Base-by-base conservation (phyloP, 2,113 vertebrate species). In the Lonchura striata region DNA sequence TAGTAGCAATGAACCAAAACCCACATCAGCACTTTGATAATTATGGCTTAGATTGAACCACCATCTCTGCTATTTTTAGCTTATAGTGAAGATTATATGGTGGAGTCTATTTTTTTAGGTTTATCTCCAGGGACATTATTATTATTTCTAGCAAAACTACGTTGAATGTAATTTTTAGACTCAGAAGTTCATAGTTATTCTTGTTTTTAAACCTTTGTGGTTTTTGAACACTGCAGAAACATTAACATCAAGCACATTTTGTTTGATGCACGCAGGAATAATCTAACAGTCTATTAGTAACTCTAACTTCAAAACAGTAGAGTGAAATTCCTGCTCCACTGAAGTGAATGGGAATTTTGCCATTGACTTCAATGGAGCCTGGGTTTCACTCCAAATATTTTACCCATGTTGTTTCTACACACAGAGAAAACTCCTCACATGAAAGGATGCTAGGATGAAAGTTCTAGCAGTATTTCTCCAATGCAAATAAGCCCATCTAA, bases 61-160 rank as follows among this genome's bases (percentile, higher is more conserved):
- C 89, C 76, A 83, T 90, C 88, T 69, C 72, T 60, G 71, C 89
- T 98, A 97, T 97, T 98, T 98, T 97, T 97, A 97, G 81, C 66
- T 96, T 97, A 88, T 94, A 94, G 88, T 81, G 92, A 95, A 96
- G 97, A 95, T 96, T 94, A 91, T 92, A 88, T 31, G 66, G 86
- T 87, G 56, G 79, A 93, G 95, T 88, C 91, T 97, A 96, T 96
- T 97, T 96, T 96, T 98, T 97, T 96, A 97, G 96, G 88, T 96
- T 95, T 92, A 90, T 89, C 82, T 97, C 94, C 97, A 95, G 91
- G 89, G 96, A 92, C 57, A 96, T 88, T 94, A 90, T 97, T 96
- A 89, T 97, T 96, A 97, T 97, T 97, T 94, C 94, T 92, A 95
- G 86, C 68, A 88, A 96, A 59, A 68, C 60, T 90, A 86, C 89